Base-by-base conservation (phyloP, 2,113 vertebrate species). In the Poeciliopsis occidentalis region DNA sequence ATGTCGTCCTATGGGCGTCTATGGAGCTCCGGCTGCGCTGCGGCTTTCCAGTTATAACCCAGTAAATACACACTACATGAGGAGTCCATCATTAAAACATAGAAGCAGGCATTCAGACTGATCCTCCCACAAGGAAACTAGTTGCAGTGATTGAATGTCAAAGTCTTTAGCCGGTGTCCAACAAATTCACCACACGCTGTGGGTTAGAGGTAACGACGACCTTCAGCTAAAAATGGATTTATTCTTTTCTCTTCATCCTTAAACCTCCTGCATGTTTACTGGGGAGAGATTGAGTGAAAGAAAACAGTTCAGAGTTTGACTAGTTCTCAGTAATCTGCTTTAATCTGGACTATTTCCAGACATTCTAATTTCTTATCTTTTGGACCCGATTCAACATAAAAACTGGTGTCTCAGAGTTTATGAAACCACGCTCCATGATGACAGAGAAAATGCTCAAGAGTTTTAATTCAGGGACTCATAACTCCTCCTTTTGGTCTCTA, bases 41-140 rank as follows among this genome's bases (percentile, higher is more conserved):
- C 81, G 91, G 90, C 74, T 83, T 90, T 90, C 92, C 91, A 87
- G 65, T 91, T 93, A 91, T 92, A 94, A 90, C 87, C 81, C 27
- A 2, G 61, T 60, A 89, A 93, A 94, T 93, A 93, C 74, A 93
- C 71, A 80, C 86, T 83, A 85, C 84, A 84, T 60, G 82, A 81
- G 30, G 69, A 89, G 87, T 87, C 87, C 74, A 27, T 92, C 88
- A 92, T 94, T 94, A 93, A 81, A 57, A 88, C 86, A 84, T 69
- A 74, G 62, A 75, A 76, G 73, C 75, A 75, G 82, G 80, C 77
- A 62, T 47, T 67, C 29, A 71, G 73, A 41, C 76, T 61, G 63
- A 19, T 66, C 64, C 67, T 81, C 84, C 86, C 78, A 77, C 57
- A 47, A 60, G 76, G 31, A 68, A 54, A 39, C 67, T 68, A 75